These are phyloP conservation scores for Cataglyphis albicans DNA, from an alignment of 2,888 invertebrate genomes.

Conservation along the genomic window DNA sequence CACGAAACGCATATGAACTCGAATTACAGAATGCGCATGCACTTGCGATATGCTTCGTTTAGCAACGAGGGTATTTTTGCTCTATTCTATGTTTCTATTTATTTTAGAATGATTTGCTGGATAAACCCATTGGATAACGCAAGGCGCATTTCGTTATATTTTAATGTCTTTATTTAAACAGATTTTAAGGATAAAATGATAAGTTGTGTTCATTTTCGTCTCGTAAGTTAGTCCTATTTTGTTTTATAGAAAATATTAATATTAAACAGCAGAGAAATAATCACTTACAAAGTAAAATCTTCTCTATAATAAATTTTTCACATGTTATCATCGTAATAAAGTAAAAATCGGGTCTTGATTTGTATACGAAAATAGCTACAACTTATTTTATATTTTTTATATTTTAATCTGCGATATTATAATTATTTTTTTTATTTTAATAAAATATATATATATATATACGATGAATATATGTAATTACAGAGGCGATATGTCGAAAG, in stretches of 20 bases:
- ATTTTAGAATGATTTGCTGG: background rate
- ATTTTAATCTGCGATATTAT: background rate
- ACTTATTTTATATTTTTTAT: background rate
- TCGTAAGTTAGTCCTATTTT: background rate
- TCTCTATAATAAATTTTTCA: background rate
- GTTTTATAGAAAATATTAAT: background rate
- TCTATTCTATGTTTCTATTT: background rate
- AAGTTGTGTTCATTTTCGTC: background rate
- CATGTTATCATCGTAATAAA: background rate
- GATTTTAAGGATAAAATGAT: background rate
- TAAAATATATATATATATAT: no score
- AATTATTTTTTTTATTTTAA: background rate
- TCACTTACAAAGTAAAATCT: background rate
- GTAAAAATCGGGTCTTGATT: background rate
- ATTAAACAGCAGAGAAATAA: background rate
- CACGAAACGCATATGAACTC: background rate
- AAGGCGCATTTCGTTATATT: background rate
- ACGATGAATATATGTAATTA: background rate
- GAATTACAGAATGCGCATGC: background rate
- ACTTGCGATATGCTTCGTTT: conserved; percentile 20
- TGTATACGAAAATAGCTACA: background rate
- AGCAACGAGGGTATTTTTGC: background rate
- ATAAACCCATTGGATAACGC: background rate
- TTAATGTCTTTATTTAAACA: background rate
- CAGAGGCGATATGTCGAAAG: background rate